These are phyloP conservation scores for Pelmatolapia mariae DNA, from an alignment of 2,113 vertebrate species.

Conservation along the genomic window DNA sequence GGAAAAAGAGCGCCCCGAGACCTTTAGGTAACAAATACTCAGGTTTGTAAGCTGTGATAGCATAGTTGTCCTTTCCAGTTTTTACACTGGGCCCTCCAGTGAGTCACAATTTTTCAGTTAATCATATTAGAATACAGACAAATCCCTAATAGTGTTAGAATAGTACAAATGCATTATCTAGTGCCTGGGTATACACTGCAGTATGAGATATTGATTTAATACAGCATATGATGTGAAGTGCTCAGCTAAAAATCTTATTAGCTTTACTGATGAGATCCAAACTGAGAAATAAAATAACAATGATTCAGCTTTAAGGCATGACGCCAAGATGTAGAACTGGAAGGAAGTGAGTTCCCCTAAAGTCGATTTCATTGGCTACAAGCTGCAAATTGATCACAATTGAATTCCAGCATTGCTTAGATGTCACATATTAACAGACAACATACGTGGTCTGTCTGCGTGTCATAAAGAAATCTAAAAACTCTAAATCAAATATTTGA, in stretches of 20 bases:
- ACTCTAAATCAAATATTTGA: rapidly evolving
- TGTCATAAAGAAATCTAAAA: neutral
- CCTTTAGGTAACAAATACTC: neutral
- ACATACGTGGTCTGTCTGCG: rapidly evolving
- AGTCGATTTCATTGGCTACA: neutral
- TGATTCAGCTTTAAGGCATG: neutral
- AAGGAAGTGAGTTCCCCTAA: neutral
- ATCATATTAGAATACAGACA: neutral
- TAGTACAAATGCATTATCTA: neutral
- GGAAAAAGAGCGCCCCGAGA: neutral
- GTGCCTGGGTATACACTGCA: neutral
- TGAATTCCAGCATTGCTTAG: neutral
- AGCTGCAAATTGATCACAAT: neutral
- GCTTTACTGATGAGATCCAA: neutral
- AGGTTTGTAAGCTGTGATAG: neutral
- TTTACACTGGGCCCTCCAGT: neutral
- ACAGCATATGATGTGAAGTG: neutral
- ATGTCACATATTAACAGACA: neutral
- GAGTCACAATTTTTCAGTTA: neutral
- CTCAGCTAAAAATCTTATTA: neutral
- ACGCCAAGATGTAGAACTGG: neutral
- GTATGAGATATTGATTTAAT: neutral
- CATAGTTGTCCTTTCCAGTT: neutral
- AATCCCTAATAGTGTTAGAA: conserved; percentile 2
- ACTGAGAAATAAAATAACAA: neutral